A percentile compares a stretch with the other conserved stretches of the same genome.
These are phyloP conservation scores for Spilogale gracilis DNA, from an alignment of 2,113 vertebrate genomes.

Conservation along the genomic window DNA sequence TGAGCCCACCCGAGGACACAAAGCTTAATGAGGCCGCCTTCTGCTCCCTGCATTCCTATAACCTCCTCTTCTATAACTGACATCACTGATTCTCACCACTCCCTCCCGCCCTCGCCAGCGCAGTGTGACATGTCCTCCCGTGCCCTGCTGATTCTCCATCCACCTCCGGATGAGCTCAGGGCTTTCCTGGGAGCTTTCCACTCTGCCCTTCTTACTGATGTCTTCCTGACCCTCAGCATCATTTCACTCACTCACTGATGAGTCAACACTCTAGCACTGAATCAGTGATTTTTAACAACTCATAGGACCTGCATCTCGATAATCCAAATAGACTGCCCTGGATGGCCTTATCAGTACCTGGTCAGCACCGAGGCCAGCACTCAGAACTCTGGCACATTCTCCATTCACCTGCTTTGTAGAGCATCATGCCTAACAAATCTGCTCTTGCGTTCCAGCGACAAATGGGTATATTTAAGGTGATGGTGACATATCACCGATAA, in stretches of 20 bases:
- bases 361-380: background rate
- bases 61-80: rapidly evolving
- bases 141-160: background rate
- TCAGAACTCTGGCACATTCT: background rate
- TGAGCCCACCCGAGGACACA: no score
- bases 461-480: background rate
- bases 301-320: background rate
- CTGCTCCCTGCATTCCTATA: rapidly evolving
- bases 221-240: background rate
- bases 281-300: background rate
- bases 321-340: background rate
- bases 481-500: background rate
- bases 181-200: background rate
- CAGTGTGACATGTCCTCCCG: background rate
- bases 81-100: rapidly evolving
- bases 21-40: background rate
- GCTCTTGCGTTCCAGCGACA: background rate
- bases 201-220: background rate
- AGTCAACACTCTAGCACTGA: background rate
- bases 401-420: rapidly evolving
- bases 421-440: background rate
- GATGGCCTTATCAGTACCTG: background rate
- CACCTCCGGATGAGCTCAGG: background rate
- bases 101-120: background rate
- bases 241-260: background rate